phyloP scores from a whole-genome alignment of 2,113 vertebrate genomes.

The Dipodomys ordii region DNA sequence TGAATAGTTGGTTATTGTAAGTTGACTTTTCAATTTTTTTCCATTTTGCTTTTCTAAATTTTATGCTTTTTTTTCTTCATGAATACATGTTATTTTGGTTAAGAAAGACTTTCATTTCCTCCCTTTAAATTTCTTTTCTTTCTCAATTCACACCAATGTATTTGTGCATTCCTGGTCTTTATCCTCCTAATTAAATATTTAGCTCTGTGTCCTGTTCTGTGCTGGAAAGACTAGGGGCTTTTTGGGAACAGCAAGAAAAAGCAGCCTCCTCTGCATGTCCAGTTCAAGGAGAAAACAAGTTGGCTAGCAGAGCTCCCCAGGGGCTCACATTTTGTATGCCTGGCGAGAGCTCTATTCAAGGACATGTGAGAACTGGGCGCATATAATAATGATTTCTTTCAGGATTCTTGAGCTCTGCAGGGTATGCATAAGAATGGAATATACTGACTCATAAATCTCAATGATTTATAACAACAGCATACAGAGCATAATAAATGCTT shows the following conservation, averaged over 20 bases:
- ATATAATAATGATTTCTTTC: constrained; percentile 1
- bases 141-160: not conserved
- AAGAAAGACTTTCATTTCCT: not conserved
- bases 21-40: not conserved
- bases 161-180: not conserved
- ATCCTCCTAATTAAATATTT: not conserved
- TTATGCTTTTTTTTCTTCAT: not conserved
- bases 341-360: not conserved
- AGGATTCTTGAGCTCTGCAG: constrained; percentile 6
- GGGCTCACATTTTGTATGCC: not conserved
- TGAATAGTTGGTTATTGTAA: not conserved
- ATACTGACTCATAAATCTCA: constrained; percentile 22
- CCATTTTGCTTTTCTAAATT: not conserved
- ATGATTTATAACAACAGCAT: constrained; percentile 45
- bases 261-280: not conserved
- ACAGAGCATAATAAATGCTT: constrained; percentile 27
- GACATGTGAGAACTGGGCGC: not conserved
- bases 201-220: not conserved
- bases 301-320: not conserved
- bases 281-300: not conserved
- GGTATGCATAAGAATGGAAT: not conserved
- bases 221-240: not conserved
- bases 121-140: not conserved
- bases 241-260: not conserved
- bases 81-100: not conserved